phyloP scores from a whole-genome alignment of 2,888 invertebrate species.

The Torymus tubicola region DNA sequence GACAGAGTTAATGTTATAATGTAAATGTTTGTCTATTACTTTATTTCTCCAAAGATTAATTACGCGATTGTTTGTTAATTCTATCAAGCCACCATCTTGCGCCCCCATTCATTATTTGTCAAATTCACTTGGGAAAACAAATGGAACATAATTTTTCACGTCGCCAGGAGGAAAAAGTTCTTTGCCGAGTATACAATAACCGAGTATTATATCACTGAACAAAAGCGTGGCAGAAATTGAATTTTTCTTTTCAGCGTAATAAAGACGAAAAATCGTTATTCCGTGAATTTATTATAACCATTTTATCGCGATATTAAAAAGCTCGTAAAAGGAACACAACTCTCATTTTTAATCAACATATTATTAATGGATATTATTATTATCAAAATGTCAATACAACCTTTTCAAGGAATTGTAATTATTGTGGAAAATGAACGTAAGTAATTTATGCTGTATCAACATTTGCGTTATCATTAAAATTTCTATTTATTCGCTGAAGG shows the following conservation, averaged over 20 bases:
- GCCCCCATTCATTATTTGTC: conserved; percentile 46
- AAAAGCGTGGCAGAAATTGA: conserved; percentile 41
- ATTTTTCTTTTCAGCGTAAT: conserved; percentile 38
- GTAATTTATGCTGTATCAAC: too few species aligned
- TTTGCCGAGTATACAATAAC: conserved; percentile 26
- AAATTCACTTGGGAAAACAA: conserved; percentile 44
- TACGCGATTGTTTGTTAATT: conserved; percentile 29
- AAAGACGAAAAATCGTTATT: conserved; percentile 40
- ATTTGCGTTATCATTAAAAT: too few species aligned
- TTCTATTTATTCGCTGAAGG: too few species aligned
- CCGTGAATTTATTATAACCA: conserved; percentile 20
- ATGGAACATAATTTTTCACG: conserved; percentile 46
- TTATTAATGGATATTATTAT: too few species aligned
- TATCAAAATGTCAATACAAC: too few species aligned
- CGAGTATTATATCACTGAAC: conserved; percentile 42
- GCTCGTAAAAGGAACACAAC: neutral
- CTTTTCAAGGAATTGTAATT: too few species aligned
- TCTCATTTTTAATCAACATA: neutral
- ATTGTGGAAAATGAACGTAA: too few species aligned
- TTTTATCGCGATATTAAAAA: conserved; percentile 9
- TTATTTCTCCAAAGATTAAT: conserved; percentile 36
- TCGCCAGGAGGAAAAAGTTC: conserved; percentile 25
- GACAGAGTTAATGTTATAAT: neutral
- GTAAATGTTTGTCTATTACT: neutral
- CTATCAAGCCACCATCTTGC: conserved; percentile 37